phyloP scores from a whole-genome alignment of 2,888 invertebrate species.

The Smittia sp. region DNA sequence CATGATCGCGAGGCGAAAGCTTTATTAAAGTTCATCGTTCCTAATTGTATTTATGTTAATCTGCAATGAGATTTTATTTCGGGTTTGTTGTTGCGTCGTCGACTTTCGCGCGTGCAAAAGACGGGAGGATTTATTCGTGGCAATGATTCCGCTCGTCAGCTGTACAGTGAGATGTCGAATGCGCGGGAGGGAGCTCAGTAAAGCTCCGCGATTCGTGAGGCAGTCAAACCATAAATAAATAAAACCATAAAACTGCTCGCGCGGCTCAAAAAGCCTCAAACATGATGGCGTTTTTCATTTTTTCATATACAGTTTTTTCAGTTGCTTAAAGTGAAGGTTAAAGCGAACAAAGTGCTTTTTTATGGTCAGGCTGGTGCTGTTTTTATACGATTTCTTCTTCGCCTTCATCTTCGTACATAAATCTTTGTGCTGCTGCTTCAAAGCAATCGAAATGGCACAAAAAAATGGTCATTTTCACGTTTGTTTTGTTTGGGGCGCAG shows the following conservation, averaged over 20 bases:
- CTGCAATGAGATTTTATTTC: constrained; percentile 27
- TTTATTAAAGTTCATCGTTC: constrained; percentile 39
- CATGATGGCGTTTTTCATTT: constrained; percentile 33
- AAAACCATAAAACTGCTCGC: constrained; percentile 38
- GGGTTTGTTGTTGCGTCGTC: background rate
- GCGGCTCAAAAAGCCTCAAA: constrained; percentile 13
- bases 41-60: constrained; percentile 40
- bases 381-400: background rate
- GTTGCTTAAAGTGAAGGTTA: constrained; percentile 38
- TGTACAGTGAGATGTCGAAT: constrained; percentile 21
- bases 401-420: background rate
- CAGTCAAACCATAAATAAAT: constrained; percentile 27
- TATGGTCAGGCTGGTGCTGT: constrained; percentile 32
- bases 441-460: background rate
- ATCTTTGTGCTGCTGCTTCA: background rate
- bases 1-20: background rate
- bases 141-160: constrained; percentile 10
- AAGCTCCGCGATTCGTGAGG: constrained; percentile 9
- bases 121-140: background rate
- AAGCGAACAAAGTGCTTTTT: constrained; percentile 39
- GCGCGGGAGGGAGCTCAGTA: background rate
- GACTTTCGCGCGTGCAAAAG: constrained; percentile 13
- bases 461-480: background rate
- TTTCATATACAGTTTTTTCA: constrained; percentile 30
- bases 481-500: background rate